Conservation (phyloP, 2,797 vertebrate genomes). For the Xenentodon cancila region DNA sequence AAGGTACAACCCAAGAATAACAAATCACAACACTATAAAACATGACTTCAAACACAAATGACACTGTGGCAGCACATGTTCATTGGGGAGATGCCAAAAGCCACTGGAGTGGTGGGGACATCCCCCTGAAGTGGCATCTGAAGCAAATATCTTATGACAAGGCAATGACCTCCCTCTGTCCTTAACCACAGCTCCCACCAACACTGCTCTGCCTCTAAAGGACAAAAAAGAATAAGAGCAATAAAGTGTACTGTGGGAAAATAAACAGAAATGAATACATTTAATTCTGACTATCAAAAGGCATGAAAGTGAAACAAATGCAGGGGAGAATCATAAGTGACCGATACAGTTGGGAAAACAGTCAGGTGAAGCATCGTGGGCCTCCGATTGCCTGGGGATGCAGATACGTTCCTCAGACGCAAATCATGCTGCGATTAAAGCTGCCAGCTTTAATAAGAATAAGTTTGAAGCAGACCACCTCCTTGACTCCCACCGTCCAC, state of each 20-base stretch:
- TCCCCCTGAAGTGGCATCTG: conserved; percentile 62
- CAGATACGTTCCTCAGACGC: conserved; percentile 31
- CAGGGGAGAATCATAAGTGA: not conserved
- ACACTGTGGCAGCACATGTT: conserved; percentile 44
- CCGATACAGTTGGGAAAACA: conserved; percentile 10
- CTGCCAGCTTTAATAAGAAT: conserved; percentile 77
- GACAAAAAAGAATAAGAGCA: conserved; percentile 26
- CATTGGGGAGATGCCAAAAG: conserved; percentile 64
- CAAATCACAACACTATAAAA: conserved; percentile 40
- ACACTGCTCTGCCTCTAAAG: conserved; percentile 18
- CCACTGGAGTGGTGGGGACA: conserved; percentile 46
- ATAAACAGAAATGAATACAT: conserved; percentile 30
- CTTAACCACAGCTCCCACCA: conserved; percentile 59
- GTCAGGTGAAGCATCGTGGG: conserved; percentile 35
- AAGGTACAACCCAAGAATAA: conserved; percentile 42
- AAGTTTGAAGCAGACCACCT: conserved; percentile 42
- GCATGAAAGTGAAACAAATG: conserved; percentile 1
- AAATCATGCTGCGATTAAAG: conserved; percentile 73
- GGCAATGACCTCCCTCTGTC: conserved; percentile 67
- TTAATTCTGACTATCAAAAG: conserved; percentile 18
- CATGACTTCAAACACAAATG: conserved; percentile 29
- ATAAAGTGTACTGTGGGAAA: conserved; percentile 14
- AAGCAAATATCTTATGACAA: conserved; percentile 76
- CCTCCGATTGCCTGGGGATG: conserved; percentile 21
- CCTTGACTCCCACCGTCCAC: conserved; percentile 38